Evolutionary conservation across 2,113 vertebrate species (phyloP).

Genomic region (rat (Rattus norvegicus)): GRCr8 NC_086023.1:143865001-143865500

Average conservation of each 20-base stretch:
- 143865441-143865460: not conserved
- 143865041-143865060: not conserved
- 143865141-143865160: conserved; percentile 16
- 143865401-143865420: conserved; percentile 11
- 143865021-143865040: not conserved
- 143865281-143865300: not conserved
- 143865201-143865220: conserved; percentile 30
- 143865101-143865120: not conserved
- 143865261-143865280: not conserved
- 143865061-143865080: conserved; percentile 18
- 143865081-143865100: not conserved
- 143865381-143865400: not conserved
- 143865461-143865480: not conserved
- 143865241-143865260: not conserved
- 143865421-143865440: not conserved
- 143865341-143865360: conserved; percentile 38
- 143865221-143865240: conserved; percentile 21
- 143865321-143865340: conserved; percentile 14
- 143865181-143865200: conserved; percentile 27
- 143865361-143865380: not conserved
- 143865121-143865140: not conserved
- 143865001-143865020: not conserved
- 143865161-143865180: not conserved
- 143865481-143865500: not conserved
- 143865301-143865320: not conserved